Evolutionary conservation across 2,797 vertebrate genomes (phyloP).

Genomic region (Taeniopygia guttata): DNA sequence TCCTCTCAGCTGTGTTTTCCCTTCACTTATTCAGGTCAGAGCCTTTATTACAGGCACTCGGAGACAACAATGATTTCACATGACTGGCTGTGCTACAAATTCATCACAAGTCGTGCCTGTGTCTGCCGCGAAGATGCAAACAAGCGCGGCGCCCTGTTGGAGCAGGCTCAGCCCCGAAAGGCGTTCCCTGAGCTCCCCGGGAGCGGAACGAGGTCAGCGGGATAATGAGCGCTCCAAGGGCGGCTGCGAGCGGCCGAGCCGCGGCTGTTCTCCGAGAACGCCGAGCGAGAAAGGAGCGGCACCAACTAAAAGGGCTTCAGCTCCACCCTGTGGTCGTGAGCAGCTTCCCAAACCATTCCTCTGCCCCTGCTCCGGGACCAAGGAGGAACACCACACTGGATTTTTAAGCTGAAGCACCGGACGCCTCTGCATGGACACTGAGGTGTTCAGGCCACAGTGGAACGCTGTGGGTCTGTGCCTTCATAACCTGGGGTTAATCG

Average conservation of each 20-base stretch:
- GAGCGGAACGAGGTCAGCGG: neutral
- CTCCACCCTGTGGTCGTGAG: constrained; percentile 31
- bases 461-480: too few relatives aligned
- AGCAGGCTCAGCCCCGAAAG: neutral
- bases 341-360: neutral
- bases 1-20: neutral
- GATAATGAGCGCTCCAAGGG: neutral
- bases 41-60: neutral
- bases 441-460: neutral
- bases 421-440: neutral
- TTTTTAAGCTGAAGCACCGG: neutral
- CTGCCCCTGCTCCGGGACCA: fast-evolving
- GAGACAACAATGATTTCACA: neutral
- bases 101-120: neutral
- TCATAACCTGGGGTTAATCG: neutral
- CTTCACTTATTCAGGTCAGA: neutral
- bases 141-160: neutral
- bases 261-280: neutral
- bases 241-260: neutral
- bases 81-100: neutral
- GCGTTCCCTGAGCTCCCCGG: neutral
- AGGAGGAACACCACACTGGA: fast-evolving
- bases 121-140: neutral
- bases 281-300: neutral
- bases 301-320: neutral